Percentiles rank a stretch among this genome's conserved stretches.
These are phyloP conservation scores for Otolemur crassicaudatus DNA, from an alignment of 2,797 vertebrate genomes.

Conservation along the genomic window DNA sequence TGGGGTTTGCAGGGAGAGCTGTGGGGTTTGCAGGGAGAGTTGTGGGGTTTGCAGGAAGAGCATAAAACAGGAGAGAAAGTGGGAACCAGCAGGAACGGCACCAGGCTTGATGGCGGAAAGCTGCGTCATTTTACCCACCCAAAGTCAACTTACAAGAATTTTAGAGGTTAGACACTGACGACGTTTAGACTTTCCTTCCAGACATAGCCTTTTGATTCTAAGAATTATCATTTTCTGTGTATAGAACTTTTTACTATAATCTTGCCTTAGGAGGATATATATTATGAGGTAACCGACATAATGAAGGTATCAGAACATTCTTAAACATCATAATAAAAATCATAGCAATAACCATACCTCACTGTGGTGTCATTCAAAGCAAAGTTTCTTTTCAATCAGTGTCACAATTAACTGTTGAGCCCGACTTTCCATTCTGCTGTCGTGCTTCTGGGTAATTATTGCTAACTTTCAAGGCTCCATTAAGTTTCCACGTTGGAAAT, in stretches of 20 bases:
- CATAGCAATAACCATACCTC: constrained; percentile 10
- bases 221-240: not conserved
- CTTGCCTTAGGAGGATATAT: not conserved
- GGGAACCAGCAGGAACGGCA: not conserved
- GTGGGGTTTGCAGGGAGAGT: not conserved
- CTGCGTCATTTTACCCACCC: not conserved
- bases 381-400: constrained; percentile 66
- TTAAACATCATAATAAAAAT: constrained; percentile 43
- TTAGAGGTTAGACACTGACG: not conserved
- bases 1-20: not conserved
- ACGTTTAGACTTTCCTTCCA: constrained; percentile 14
- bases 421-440: constrained; percentile 49
- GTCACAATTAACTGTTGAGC: constrained; percentile 66
- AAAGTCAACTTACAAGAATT: not conserved
- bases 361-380: constrained; percentile 31
- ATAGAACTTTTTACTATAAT: not conserved
- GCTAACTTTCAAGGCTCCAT: constrained; percentile 52
- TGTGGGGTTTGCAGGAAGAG: not conserved
- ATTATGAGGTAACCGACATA: not conserved
- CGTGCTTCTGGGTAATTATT: constrained; percentile 44
- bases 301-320: constrained; percentile 27
- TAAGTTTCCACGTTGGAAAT: constrained; percentile 67
- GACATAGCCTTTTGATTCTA: not conserved
- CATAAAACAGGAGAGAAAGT: not conserved
- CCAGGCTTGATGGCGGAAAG: not conserved